phyloP scores from a whole-genome alignment of 2,888 invertebrate species.

The Schizaphis graminum region DNA sequence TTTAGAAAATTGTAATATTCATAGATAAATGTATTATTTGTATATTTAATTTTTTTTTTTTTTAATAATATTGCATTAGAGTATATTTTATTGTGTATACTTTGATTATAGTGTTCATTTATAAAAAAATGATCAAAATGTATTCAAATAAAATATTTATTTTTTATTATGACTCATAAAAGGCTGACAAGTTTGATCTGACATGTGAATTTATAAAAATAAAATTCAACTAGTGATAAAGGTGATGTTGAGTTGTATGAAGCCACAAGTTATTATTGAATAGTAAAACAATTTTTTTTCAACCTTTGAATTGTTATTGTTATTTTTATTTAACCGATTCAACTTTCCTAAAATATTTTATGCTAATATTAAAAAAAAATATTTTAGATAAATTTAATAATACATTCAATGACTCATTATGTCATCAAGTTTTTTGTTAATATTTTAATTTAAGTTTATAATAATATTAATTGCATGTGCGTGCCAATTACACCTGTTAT shows the following conservation, averaged over 20 bases:
- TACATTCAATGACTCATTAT: background rate
- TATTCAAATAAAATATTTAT: conserved; percentile 27
- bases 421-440: conserved; percentile 33
- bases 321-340: background rate
- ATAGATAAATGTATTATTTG: conserved; percentile 25
- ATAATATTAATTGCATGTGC: conserved; percentile 19
- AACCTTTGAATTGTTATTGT: background rate
- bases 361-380: background rate
- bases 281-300: background rate
- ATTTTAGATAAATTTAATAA: conserved; percentile 12
- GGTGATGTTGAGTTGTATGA: background rate
- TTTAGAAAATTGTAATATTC: conserved; percentile 16
- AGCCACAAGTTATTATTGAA: conserved; percentile 5
- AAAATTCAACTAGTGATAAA: conserved; percentile 38
- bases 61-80: background rate
- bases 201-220: conserved; percentile 14
- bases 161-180: conserved; percentile 31
- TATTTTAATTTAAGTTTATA: conserved; percentile 15
- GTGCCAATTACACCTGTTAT: conserved; percentile 49
- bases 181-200: conserved; percentile 49
- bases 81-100: background rate
- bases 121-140: conserved; percentile 30
- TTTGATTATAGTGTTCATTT: conserved; percentile 4
- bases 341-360: background rate
- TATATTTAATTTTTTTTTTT: background rate